These are phyloP conservation scores for Calephelis perditalis DNA, from an alignment of 2,888 invertebrate species.

Conservation along the genomic window DNA sequence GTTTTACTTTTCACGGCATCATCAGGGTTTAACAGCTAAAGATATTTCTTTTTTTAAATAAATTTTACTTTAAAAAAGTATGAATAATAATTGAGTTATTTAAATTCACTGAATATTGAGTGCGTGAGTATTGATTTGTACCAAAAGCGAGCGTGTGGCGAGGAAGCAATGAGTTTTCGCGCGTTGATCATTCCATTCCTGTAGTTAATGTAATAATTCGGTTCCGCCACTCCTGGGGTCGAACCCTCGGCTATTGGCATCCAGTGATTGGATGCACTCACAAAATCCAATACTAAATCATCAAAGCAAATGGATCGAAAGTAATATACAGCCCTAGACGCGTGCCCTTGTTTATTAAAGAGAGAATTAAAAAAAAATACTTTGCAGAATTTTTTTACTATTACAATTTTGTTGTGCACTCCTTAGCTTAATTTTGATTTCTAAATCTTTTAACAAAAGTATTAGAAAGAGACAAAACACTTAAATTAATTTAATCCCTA, in stretches of 20 bases:
- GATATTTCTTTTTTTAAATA: too few relatives aligned
- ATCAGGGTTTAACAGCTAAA: too few relatives aligned
- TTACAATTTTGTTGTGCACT: too few relatives aligned
- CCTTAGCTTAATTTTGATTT: too few relatives aligned
- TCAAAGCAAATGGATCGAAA: conserved; percentile 9
- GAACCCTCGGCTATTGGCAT: conserved; percentile 59
- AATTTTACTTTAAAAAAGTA: too few relatives aligned
- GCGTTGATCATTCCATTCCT: conserved; percentile 66
- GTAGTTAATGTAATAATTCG: conserved; percentile 62
- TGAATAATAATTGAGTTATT: too few relatives aligned
- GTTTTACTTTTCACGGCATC: too few relatives aligned
- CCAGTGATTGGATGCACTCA: conserved; percentile 40
- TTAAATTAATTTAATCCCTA: too few relatives aligned
- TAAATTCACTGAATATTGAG: too few relatives aligned
- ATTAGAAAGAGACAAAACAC: too few relatives aligned
- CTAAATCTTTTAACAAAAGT: too few relatives aligned
- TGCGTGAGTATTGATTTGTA: not conserved
- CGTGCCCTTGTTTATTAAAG: conserved; percentile 3
- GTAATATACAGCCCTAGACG: conserved; percentile 2
- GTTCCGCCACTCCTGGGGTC: conserved; percentile 57
- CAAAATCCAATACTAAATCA: conserved; percentile 26
- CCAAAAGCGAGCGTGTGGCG: conserved; percentile 43
- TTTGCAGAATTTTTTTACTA: too few relatives aligned
- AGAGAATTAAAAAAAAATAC: not conserved
- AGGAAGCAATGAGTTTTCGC: conserved; percentile 65